phyloP scores from a whole-genome alignment of 2,113 vertebrate species.

The Crotalus viridis region DNA sequence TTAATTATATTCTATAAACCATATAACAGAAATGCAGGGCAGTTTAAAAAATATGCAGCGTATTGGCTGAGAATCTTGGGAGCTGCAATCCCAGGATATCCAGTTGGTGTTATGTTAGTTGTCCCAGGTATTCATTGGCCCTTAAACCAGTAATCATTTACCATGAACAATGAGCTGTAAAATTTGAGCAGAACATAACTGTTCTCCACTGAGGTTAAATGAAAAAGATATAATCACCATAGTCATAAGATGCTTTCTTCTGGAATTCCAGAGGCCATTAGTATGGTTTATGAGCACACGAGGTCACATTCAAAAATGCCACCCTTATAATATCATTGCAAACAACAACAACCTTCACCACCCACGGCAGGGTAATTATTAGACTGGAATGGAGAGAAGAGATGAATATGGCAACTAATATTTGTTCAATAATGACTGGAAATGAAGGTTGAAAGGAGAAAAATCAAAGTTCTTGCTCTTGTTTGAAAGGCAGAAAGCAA shows the following conservation, averaged over 20 bases:
- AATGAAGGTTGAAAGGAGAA: background rate
- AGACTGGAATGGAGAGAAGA: background rate
- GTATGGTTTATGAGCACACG: background rate
- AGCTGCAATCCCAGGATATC: background rate
- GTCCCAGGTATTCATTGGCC: background rate
- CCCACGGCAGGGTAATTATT: background rate
- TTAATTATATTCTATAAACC: background rate
- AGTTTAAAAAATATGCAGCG: background rate
- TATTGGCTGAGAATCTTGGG: background rate
- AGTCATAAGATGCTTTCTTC: background rate
- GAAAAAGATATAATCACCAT: background rate
- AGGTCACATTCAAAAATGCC: slow-evolving; percentile 11
- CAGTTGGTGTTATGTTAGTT: background rate
- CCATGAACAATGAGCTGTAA: background rate
- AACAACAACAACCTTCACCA: background rate
- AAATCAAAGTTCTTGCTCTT: background rate
- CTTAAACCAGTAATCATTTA: background rate
- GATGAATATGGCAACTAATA: background rate
- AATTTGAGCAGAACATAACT: background rate
- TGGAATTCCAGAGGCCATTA: background rate
- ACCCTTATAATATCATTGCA: background rate
- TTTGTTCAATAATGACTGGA: background rate
- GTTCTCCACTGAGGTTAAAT: background rate
- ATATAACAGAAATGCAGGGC: background rate
- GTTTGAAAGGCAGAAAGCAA: background rate